These are phyloP conservation scores for Cyaniris semiargus DNA, from an alignment of 2,888 invertebrate genomes.

Conservation along the genomic window DNA sequence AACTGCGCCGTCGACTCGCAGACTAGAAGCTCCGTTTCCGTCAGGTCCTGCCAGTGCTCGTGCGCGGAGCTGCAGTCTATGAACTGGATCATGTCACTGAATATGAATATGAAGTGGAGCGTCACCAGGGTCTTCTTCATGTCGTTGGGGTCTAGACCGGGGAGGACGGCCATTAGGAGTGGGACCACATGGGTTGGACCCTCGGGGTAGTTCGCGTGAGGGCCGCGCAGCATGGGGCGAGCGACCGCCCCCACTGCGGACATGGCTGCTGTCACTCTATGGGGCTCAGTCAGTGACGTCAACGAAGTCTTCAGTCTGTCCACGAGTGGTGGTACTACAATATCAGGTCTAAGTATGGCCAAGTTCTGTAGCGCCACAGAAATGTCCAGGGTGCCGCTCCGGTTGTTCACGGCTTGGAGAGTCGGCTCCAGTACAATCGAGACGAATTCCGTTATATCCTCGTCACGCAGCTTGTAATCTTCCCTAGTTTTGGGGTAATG, in stretches of 20 bases:
- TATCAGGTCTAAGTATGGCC: slow-evolving; percentile 88
- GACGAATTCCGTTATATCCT: slow-evolving; percentile 90
- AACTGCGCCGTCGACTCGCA: slow-evolving; percentile 92
- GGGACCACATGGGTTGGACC: slow-evolving; percentile 91
- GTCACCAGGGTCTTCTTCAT: slow-evolving; percentile 87
- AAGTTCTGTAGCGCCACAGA: slow-evolving; percentile 86
- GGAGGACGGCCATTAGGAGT: slow-evolving; percentile 88
- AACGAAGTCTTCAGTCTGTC: slow-evolving; percentile 90
- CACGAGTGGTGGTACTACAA: slow-evolving; percentile 90
- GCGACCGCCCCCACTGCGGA: slow-evolving; percentile 85
- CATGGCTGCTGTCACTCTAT: slow-evolving; percentile 87
- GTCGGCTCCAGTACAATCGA: slow-evolving; percentile 86
- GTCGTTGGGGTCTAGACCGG: slow-evolving; percentile 95
- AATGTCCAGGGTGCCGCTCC: slow-evolving; percentile 82
- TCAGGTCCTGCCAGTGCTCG: slow-evolving; percentile 83
- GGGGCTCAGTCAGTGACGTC: slow-evolving; percentile 93
- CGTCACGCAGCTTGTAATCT: slow-evolving; percentile 86
- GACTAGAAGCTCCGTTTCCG: slow-evolving; percentile 86
- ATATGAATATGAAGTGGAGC: slow-evolving; percentile 88
- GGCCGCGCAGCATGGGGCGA: slow-evolving; percentile 81
- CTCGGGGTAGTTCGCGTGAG: slow-evolving; percentile 82
- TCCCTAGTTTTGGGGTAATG: slow-evolving; percentile 88
- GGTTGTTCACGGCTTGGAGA: slow-evolving; percentile 89
- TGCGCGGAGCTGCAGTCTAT: slow-evolving; percentile 91
- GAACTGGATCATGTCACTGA: slow-evolving; percentile 89